Evolutionary conservation across 2,888 invertebrate species (phyloP), one percentile per base, ranked within the genome.

Genomic region (Rhopalosiphum nymphaeae): DNA sequence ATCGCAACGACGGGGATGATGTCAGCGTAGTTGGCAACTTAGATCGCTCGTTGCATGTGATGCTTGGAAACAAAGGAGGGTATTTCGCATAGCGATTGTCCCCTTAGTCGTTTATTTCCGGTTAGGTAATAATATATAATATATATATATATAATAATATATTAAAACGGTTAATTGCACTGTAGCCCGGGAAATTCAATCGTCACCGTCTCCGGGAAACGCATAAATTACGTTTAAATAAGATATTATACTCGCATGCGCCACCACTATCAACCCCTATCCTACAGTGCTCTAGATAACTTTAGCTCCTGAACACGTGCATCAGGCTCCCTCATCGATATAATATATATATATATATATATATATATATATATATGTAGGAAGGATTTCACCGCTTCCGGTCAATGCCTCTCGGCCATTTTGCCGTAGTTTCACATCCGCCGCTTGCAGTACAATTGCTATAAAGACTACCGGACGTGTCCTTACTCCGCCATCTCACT

Each of bases 211-310:
- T 46, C 86, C 92, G 92, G 61, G 49, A 87, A 92, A 61, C 4
- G 61, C 92, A 87, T 92, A 92, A 92, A 91, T 91, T 91, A 61
- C 91, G 9, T 61, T 86, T 86, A 26, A 53, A 90, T 86, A 91
- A 56, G 36, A 36, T 36, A 56, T 46, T 90, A 46, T n/a, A 46
- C 46, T 21, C 57, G 46, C 57, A n/a, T 1, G 44, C 56, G 25
- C 13, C 11, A n/a, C 46, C 10, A 16, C 89, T 25, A 46, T 21
- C 89, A 78, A 78, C 36, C 78, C 36, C 36, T 78, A 67, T 78
- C 36, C 78, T 36, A 36, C 36, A 21, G 1, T 7, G 44, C 4
- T 61, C 44, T 36, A 56, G 57, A 57, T 86, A 86, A 86, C 53
- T 86, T 57, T 57, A 56, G 85, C 53, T 21, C n/a, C 1, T 21